Base-by-base conservation (phyloP, 2,797 vertebrate species). In the Sebastiscus tertius region DNA sequence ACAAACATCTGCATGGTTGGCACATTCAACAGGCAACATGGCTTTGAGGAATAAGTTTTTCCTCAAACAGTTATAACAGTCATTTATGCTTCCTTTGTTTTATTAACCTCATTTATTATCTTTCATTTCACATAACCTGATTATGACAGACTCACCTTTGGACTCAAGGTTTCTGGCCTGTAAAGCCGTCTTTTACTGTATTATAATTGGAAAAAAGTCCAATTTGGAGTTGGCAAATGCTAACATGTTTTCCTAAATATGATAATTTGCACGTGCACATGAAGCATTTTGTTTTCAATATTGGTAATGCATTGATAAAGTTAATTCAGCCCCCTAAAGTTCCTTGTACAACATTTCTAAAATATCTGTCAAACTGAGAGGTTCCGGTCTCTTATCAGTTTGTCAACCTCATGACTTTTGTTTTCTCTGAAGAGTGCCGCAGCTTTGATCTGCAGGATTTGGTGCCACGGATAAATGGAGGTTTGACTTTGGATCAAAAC, bases 401-500 rank as follows among this genome's bases (percentile, higher is more conserved):
- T 63, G 77, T 73, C 68, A 63, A 54, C 60, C 64, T 27, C 64
- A 0, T 73, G 75, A 74, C 62, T 66, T 68, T 18, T 27, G 22
- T 60, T 62, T 42, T 14, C 63, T 85, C 54, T 85, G 61, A 81
- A 73, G 24, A 11, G 10, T 67, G 56, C 36, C 1, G 16, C 63
- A 67, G 78, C 61, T 78, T 73, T 72, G 33, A 52, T 18, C 56
- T 49, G 39, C 20, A 34, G 64, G 73, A 54, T 72, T 65, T 63
- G 69, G 36, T 69, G 72, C 31, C 2, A 12, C 20, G 5, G 18
- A 74, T 69, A 74, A 84, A 77, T 34, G 52, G 67, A 76, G 11
- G 68, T 86, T 79, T 83, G 83, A 81, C 80, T 87, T 72, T 49
- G 65, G 68, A 78, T 85, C 76, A 87, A 72, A 88, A 87, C 76